Evolutionary conservation across 37 sponge, comb jelly and placozoan species (phyloP).

Genomic region (Bolinopsis microptera): DNA sequence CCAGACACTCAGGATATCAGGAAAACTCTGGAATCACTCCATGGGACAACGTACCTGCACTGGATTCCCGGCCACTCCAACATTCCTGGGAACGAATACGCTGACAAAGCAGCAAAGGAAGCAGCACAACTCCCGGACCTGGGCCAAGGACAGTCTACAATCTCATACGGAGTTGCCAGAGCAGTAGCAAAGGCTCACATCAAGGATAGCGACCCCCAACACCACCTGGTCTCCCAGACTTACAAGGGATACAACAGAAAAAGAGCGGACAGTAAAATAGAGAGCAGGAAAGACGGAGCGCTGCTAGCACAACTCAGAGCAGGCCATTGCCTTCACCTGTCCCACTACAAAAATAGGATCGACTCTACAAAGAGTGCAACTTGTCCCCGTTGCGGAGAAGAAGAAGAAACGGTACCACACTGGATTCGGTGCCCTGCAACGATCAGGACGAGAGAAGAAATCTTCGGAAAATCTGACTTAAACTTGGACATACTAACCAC

Average conservation of each 20-base stretch:
- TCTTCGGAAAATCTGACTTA: too few species aligned
- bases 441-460: too few species aligned
- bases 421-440: too few species aligned
- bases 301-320: too few species aligned
- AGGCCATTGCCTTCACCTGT: too few species aligned
- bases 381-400: too few species aligned
- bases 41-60: neutral
- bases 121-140: neutral
- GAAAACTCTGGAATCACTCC: neutral
- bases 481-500: too few species aligned
- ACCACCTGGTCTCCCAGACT: neutral
- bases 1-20: neutral
- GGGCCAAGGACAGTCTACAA: neutral
- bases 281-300: too few species aligned
- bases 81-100: neutral
- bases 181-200: neutral
- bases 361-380: too few species aligned
- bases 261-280: neutral
- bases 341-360: too few species aligned
- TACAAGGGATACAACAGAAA: neutral
- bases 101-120: neutral
- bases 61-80: neutral
- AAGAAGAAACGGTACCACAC: too few species aligned
- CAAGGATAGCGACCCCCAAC: neutral
- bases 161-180: neutral